Conservation (phyloP, 2,888 invertebrate species). For the Parapristionchus giblindavisi region DNA sequence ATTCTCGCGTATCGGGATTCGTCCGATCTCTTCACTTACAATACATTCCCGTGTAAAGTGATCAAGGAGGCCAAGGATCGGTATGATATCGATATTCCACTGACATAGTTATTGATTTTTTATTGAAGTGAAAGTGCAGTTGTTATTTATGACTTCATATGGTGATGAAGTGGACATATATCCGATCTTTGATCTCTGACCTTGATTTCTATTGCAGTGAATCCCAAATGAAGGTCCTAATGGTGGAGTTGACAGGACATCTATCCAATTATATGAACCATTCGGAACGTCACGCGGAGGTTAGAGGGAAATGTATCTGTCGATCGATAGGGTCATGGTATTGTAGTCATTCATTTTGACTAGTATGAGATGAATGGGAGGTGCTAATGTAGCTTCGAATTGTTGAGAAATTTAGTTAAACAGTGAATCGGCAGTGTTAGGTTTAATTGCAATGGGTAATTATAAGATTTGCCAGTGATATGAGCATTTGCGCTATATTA, state of each 20-base stretch:
- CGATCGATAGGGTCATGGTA: neutral
- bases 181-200: slow-evolving; percentile 10
- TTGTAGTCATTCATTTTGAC: neutral
- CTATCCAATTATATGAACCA: slow-evolving; percentile 49
- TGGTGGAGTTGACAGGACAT: slow-evolving; percentile 52
- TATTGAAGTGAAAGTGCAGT: neutral
- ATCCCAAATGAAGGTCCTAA: slow-evolving; percentile 47
- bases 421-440: too few relatives aligned
- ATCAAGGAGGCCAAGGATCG: slow-evolving; percentile 1
- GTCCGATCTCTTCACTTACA: slow-evolving; percentile 33
- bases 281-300: slow-evolving; percentile 44
- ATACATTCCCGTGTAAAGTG: slow-evolving; percentile 15
- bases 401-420: too few relatives aligned
- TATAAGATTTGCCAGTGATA: too few relatives aligned
- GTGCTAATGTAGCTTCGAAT: too few relatives aligned
- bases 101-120: neutral
- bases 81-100: slow-evolving; percentile 6
- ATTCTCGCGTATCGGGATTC: slow-evolving; percentile 8
- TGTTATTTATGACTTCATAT: neutral
- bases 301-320: neutral
- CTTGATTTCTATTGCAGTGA: slow-evolving; percentile 38
- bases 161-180: neutral
- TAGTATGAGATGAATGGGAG: neutral
- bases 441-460: too few relatives aligned
- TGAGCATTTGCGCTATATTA: too few relatives aligned